Evolutionary conservation across 2,888 invertebrate genomes (phyloP).

Genomic region (Eubasilissa splendida): DNA sequence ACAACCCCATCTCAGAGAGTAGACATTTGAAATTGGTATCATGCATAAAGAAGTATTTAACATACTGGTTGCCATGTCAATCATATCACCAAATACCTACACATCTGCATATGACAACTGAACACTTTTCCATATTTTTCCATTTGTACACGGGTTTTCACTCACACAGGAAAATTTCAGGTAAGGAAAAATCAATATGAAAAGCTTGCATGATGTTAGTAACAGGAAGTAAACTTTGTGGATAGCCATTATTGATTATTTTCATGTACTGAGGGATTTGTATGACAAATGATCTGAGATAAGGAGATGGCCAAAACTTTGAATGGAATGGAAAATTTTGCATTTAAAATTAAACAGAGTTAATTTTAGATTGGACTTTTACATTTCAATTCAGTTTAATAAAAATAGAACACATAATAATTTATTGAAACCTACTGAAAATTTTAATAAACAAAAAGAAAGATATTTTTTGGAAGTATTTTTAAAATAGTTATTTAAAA

Average conservation of each 20-base stretch:
- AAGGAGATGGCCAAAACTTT: background rate
- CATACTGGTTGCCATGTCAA: slow-evolving; percentile 33
- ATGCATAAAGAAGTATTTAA: background rate
- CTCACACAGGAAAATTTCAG: background rate
- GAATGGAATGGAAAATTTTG: background rate
- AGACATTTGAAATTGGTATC: slow-evolving; percentile 18
- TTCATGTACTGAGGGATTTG: background rate
- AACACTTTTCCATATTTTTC: background rate
- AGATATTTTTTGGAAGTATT: too few species aligned
- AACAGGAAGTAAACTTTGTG: background rate
- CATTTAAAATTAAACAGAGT: background rate
- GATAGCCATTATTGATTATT: slow-evolving; percentile 4
- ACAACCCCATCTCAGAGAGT: background rate
- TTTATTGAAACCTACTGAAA: too few species aligned
- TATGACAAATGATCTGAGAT: slow-evolving; percentile 3
- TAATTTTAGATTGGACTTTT: too few species aligned
- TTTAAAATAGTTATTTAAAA: too few species aligned
- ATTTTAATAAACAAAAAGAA: too few species aligned
- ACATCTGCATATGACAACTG: background rate
- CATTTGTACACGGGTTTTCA: background rate
- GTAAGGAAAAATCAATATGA: slow-evolving; percentile 13
- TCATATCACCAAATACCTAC: slow-evolving; percentile 36
- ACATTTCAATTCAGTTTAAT: too few species aligned
- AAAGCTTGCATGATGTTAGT: slow-evolving; percentile 16
- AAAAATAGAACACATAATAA: too few species aligned